Evolutionary conservation across 2,888 invertebrate species (phyloP), one percentile per base, ranked within the genome.

Genomic region (Selenia dentaria): DNA sequence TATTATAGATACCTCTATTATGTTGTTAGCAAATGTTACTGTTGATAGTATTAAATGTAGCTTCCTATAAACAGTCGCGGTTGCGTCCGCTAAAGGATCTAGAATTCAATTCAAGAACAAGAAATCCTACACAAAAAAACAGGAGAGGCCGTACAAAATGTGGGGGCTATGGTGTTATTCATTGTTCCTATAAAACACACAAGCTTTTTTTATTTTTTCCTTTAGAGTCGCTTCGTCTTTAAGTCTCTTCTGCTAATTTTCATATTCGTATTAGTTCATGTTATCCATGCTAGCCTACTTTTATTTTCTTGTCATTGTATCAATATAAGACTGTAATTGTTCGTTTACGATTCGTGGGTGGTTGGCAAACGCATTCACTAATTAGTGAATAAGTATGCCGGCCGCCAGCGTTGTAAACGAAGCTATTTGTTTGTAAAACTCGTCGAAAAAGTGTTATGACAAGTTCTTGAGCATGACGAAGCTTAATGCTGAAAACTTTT

Each of bases 61-160:
- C 60, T 59, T 67, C 63, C 64, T 68, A 68, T 56, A 68, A 67
- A 56, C 54, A 55, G 62, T 63, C 78, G 75, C 70, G 83, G 83
- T 83, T 83, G 68, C 81, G 80, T 85, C 77, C 81, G 74, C 66
- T 79, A 74, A 71, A 53, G 12, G 27, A 6, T 20, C 6, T 1
- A 33, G 22, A 31, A 13, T 18, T 18, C 22, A 6, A 22, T 8
- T 22, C 8, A 6, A 4, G 8, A 25, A 4, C 9, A 10, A n/a
- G n/a, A n/a, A n/a, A n/a, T n/a, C n/a, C n/a, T n/a, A n/a, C n/a
- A n/a, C n/a, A n/a, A n/a, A 10, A 10, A 26, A 26, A 3, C 24
- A 22, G 34, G 6, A 11, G 6, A 32, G 11, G 16, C 32, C 3
- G 1, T 8, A 18, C 9, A 16, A 12, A 33, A 18, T 5, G 18